A percentile compares a stretch with the other conserved stretches of the same genome.
These are phyloP conservation scores for Syrista parreyssii DNA, from an alignment of 2,888 invertebrate genomes.

Conservation along the genomic window DNA sequence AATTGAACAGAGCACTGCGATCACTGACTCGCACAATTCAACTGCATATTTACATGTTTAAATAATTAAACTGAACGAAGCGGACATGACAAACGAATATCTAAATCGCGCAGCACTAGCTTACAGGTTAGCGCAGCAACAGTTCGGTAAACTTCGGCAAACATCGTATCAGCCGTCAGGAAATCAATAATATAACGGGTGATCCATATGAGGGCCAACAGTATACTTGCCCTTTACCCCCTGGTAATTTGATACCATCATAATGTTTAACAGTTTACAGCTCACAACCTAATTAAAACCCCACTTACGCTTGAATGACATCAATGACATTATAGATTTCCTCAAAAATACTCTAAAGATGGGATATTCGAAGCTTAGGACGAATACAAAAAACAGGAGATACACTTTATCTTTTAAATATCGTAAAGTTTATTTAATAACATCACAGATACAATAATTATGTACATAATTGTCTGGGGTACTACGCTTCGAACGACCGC, in stretches of 20 bases:
- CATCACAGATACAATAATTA: slow-evolving; percentile 65
- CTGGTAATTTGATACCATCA: neutral
- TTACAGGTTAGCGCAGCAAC: slow-evolving; percentile 35
- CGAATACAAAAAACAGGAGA: neutral
- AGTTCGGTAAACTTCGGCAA: slow-evolving; percentile 35
- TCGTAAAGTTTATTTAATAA: slow-evolving; percentile 64
- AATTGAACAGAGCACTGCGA: slow-evolving; percentile 35
- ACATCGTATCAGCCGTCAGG: slow-evolving; percentile 24
- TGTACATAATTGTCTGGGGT: slow-evolving; percentile 55
- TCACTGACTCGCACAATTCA: slow-evolving; percentile 36
- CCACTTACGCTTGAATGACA: neutral
- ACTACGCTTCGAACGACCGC: slow-evolving; percentile 28
- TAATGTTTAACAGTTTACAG: neutral
- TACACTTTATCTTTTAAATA: slow-evolving; percentile 46
- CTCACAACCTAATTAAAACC: neutral
- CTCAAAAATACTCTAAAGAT: neutral
- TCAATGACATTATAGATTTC: neutral
- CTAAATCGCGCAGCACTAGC: slow-evolving; percentile 18
- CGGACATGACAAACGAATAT: slow-evolving; percentile 51
- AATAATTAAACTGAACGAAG: slow-evolving; percentile 43
- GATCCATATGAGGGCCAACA: neutral
- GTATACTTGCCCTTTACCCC: neutral
- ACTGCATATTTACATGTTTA: slow-evolving; percentile 56
- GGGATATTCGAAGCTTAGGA: neutral
- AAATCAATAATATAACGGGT: slow-evolving; percentile 45